Conservation (phyloP, 2,797 vertebrate genomes). For the Sphenodon punctatus region DNA sequence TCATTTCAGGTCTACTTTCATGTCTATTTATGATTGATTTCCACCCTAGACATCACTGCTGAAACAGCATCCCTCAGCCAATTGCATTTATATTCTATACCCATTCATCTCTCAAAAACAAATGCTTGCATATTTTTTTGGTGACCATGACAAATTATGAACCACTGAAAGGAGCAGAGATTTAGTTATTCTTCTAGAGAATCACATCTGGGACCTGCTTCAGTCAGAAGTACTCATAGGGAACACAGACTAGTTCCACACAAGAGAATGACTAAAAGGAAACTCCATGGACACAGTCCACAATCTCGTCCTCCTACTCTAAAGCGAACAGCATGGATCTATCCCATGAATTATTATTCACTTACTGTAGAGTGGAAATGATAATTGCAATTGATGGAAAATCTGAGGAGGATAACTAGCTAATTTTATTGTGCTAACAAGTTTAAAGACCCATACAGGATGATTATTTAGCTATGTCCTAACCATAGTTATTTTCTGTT, state of each 20-base stretch:
- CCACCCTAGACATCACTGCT: not conserved
- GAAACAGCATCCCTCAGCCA: conserved; percentile 38
- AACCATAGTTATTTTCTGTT: not conserved
- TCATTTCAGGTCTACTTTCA: no score
- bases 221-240: not conserved
- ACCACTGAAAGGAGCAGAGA: conserved; percentile 37
- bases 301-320: conserved; percentile 20
- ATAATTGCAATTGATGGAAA: not conserved
- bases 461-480: not conserved
- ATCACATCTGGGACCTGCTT: conserved; percentile 42
- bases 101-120: conserved; percentile 41
- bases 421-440: not conserved
- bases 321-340: not conserved
- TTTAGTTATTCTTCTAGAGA: conserved; percentile 50
- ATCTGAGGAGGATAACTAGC: fast-evolving
- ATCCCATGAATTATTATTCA: not conserved
- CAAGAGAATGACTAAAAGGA: conserved; percentile 11
- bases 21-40: conserved; percentile 60
- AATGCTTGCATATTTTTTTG: conserved; percentile 46
- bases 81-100: conserved; percentile 49
- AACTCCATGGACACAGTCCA: conserved; percentile 22
- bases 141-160: conserved; percentile 64
- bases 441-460: not conserved
- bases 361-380: not conserved
- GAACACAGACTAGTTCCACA: not conserved